Percentiles rank a stretch among this genome's conserved stretches.
Evolutionary conservation across 2,888 invertebrate species (phyloP).

Genomic region (Ectemnius continuus): DNA sequence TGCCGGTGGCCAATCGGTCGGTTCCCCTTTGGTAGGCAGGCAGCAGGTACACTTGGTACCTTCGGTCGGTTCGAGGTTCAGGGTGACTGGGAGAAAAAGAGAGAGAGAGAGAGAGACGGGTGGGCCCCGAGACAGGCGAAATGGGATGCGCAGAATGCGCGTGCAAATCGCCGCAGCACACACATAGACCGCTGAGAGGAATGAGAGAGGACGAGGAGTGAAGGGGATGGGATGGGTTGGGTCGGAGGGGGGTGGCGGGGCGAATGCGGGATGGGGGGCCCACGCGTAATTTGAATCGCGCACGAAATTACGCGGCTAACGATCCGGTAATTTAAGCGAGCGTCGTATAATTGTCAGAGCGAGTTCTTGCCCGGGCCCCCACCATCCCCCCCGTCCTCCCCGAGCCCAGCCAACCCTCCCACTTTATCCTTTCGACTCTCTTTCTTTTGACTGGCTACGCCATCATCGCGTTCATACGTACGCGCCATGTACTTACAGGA

Average conservation of each 20-base stretch:
- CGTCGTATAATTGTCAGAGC: constrained; percentile 2
- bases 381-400: too few relatives aligned
- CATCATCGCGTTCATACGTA: too few relatives aligned
- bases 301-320: constrained; percentile 7
- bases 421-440: too few relatives aligned
- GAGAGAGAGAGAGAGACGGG: too few relatives aligned
- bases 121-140: neutral
- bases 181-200: neutral
- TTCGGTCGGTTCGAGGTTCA: too few relatives aligned
- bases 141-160: constrained; percentile 5
- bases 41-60: neutral
- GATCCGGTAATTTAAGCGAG: constrained; percentile 7
- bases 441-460: too few relatives aligned
- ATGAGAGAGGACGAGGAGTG: too few relatives aligned
- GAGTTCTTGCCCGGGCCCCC: constrained; percentile 2
- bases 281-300: constrained; percentile 8
- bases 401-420: too few relatives aligned
- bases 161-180: constrained; percentile 3
- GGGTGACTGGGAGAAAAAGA: neutral
- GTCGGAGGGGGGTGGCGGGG: too few relatives aligned
- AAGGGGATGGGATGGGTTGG: too few relatives aligned
- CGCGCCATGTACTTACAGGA: too few relatives aligned
- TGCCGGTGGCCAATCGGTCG: neutral
- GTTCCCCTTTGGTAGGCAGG: neutral
- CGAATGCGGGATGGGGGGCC: neutral